Evolutionary conservation across 2,888 invertebrate genomes (phyloP), one percentile per base, ranked within the genome.

Genomic region (Zygaena filipendulae): DNA sequence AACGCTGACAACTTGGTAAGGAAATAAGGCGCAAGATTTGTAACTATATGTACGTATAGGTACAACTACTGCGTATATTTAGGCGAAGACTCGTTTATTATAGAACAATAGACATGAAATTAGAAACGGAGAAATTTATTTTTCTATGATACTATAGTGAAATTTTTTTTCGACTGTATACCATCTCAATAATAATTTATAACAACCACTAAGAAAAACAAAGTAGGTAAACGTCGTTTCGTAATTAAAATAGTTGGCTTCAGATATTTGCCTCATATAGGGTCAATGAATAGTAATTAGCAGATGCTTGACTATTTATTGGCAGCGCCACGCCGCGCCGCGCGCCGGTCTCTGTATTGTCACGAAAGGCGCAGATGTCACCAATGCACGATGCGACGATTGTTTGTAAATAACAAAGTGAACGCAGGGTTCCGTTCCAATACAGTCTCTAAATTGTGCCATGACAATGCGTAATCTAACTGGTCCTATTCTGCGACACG

Each of bases 361-460:
- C 23, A 47, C 41, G 47, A 47, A 52, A 51, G 56, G 54, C 59
- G 66, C 75, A 75, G 75, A 75, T 74, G 77, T 63, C 59, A 49
- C 43, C 38, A 7, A 6, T 16, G n/a, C n/a, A n/a, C n/a, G n/a
- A n/a, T n/a, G n/a, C n/a, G 49, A 47, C 64, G 59, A 71, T 72
- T 74, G 72, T 71, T 69, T 69, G 70, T 61, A 64, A 66, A 70
- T 70, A 71, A 72, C 67, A 72, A 70, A 75, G 69, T 69, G 54
- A 55, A 53, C 57, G 47, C 53, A 47, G 59, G 56, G 59, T 47
- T 49, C 59, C 53, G 60, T 66, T n/a, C n/a, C n/a, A n/a, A n/a
- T 66, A 74, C 72, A 75, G 67, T 71, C 71, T 74, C 63, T 75
- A 75, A n/a, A 77, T 75, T 74, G 77, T 75, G 53, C 66, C 68